Evolutionary conservation across 37 sponge, comb jelly and placozoan species (phyloP).

Genomic region (Lycopodina hypogea): DNA sequence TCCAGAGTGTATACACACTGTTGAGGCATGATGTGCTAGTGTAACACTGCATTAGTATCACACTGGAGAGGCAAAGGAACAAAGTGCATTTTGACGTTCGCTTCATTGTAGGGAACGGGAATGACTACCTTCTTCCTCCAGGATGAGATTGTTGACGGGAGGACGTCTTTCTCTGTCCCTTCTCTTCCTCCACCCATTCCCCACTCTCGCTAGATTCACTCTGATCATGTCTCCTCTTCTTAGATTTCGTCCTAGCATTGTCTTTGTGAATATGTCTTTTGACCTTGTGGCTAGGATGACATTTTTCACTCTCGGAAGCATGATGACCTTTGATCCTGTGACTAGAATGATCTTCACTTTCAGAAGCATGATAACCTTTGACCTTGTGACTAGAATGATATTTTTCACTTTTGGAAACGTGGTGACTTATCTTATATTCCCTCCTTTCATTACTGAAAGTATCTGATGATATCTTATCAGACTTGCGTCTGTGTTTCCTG

Average conservation of each 20-base stretch:
- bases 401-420: neutral
- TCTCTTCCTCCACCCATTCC: neutral
- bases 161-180: too few species aligned
- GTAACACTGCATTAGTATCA: too few species aligned
- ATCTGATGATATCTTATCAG: slow-evolving; percentile 9
- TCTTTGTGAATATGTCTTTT: neutral
- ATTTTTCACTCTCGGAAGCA: neutral
- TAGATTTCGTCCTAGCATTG: neutral
- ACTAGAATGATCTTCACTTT: neutral
- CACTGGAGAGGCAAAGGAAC: too few species aligned
- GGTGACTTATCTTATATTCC: neutral
- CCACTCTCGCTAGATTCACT: neutral
- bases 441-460: slow-evolving; percentile 7
- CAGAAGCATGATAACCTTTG: neutral
- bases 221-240: neutral
- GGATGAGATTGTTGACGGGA: too few species aligned
- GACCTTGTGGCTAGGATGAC: neutral
- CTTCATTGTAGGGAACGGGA: too few species aligned
- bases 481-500: neutral
- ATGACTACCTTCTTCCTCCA: too few species aligned
- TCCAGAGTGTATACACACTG: too few species aligned
- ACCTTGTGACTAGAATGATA: neutral
- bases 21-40: too few species aligned
- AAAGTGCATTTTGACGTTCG: too few species aligned
- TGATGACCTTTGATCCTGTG: neutral